Conservation (phyloP, 2,113 vertebrate genomes). For the Sebastes schlegelii region DNA sequence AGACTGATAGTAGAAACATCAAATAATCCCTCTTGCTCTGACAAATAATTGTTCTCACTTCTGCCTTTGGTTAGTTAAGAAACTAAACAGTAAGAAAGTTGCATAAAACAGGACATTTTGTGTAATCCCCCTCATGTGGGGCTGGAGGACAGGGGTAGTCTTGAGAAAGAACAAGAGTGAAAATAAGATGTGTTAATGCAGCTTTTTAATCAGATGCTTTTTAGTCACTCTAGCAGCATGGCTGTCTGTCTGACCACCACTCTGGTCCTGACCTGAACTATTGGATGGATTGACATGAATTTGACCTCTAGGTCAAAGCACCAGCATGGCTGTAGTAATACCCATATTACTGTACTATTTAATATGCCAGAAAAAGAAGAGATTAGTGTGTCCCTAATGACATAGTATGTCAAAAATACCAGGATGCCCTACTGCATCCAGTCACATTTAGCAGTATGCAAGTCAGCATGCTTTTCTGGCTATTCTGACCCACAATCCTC, state of each 20-base stretch:
- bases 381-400: background rate
- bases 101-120: conserved; percentile 1
- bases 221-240: background rate
- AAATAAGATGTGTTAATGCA: background rate
- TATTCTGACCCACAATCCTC: background rate
- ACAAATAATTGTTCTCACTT: conserved; percentile 8
- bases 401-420: background rate
- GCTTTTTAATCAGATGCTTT: background rate
- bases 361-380: background rate
- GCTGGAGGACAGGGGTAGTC: background rate
- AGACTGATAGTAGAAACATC: background rate
- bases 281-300: background rate
- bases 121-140: background rate
- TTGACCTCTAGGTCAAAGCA: conserved; percentile 3
- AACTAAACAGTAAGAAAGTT: conserved; percentile 25
- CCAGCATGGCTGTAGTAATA: background rate
- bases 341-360: background rate
- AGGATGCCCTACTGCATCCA: background rate
- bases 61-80: conserved; percentile 27
- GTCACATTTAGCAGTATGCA: background rate
- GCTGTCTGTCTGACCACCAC: background rate
- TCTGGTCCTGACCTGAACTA: background rate
- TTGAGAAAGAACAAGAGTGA: background rate
- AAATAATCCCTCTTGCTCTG: background rate
- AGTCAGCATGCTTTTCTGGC: background rate